These are phyloP conservation scores for Cephalopterus ornatus DNA, from an alignment of 2,113 vertebrate species.

Conservation along the genomic window DNA sequence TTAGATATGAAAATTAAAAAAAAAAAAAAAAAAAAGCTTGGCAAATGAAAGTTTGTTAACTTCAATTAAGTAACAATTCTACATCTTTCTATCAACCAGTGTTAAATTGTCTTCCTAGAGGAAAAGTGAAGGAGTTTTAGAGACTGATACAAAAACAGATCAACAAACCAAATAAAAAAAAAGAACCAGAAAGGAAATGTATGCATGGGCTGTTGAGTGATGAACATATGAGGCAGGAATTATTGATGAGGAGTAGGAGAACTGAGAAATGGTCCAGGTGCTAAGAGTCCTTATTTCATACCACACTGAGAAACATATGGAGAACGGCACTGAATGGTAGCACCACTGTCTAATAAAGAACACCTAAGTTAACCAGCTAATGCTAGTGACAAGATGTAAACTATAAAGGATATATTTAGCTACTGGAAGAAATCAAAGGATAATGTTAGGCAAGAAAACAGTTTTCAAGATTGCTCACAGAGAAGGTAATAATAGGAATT, in stretches of 20 bases:
- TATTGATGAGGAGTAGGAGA: slow-evolving; percentile 40
- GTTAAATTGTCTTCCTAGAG: not conserved
- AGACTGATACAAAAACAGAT: not conserved
- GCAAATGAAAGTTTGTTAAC: not conserved
- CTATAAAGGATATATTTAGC: not conserved
- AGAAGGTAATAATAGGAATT: not conserved
- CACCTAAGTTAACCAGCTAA: not conserved
- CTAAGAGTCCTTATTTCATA: not conserved
- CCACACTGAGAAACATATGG: not conserved
- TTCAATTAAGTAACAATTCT: not conserved
- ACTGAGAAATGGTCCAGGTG: not conserved
- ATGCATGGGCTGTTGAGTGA: not conserved
- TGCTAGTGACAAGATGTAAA: not conserved
- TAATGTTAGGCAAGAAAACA: not conserved
- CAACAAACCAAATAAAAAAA: not conserved
- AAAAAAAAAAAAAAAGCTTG: not conserved
- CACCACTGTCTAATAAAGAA: not conserved
- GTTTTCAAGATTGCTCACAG: not conserved
- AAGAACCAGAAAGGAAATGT: not conserved
- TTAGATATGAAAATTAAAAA: not conserved
- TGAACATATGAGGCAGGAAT: not conserved
- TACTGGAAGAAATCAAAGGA: not conserved
- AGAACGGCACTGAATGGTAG: not conserved
- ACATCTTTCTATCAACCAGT: not conserved
- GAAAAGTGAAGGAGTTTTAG: not conserved